phyloP scores from a whole-genome alignment of 2,113 vertebrate genomes.

The Numida meleagris region DNA sequence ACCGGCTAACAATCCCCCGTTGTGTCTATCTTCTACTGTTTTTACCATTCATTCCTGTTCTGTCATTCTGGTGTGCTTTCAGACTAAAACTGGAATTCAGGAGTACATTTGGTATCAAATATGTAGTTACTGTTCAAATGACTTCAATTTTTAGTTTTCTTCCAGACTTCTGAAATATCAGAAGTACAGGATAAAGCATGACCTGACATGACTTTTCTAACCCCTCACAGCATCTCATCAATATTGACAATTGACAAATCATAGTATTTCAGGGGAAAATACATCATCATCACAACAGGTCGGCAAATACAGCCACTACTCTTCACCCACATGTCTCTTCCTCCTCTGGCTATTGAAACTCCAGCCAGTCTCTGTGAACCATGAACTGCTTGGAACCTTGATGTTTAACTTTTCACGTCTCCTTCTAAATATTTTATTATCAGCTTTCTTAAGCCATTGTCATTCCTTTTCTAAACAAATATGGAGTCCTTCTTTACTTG shows the following conservation, averaged over 20 bases:
- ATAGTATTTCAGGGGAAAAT: background rate
- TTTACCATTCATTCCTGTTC: background rate
- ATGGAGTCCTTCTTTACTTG: background rate
- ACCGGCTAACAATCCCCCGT: background rate
- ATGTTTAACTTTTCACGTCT: background rate
- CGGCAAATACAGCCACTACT: background rate
- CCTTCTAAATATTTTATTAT: background rate
- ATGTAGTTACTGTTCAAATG: background rate
- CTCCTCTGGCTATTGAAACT: background rate
- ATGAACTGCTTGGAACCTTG: background rate
- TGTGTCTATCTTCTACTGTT: background rate
- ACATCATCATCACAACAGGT: background rate
- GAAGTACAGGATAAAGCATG: background rate
- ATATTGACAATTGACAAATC: background rate
- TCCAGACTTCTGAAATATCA: background rate
- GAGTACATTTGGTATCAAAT: background rate
- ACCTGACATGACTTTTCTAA: background rate
- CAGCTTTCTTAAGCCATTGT: background rate
- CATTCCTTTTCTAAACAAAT: background rate
- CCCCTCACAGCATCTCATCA: background rate
- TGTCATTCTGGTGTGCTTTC: background rate
- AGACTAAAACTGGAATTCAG: background rate
- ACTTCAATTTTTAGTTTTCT: background rate
- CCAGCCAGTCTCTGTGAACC: background rate
- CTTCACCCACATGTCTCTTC: background rate